Percentiles rank a stretch among this genome's conserved stretches.
Conservation (phyloP, 92 coral and sea anemone genomes). For the Chrysogorgia sp. region DNA sequence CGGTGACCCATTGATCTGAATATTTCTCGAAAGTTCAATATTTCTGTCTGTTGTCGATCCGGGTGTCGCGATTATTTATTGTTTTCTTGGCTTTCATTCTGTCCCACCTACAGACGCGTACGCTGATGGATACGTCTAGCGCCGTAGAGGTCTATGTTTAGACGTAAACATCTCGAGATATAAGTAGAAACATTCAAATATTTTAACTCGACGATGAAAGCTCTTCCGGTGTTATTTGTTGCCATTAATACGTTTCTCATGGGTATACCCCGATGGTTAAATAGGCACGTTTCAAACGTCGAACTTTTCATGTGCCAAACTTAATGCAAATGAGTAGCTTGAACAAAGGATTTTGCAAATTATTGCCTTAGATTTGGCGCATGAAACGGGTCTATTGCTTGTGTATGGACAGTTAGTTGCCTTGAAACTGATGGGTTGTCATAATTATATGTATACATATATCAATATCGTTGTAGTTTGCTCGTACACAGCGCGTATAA, state of each 20-base stretch:
- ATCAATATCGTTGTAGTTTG: too few relatives aligned
- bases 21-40: slow-evolving; percentile 27
- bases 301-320: too few relatives aligned
- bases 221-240: slow-evolving; percentile 13
- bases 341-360: too few relatives aligned
- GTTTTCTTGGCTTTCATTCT: not conserved
- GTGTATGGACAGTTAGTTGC: too few relatives aligned
- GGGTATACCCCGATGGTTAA: not conserved
- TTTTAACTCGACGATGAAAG: slow-evolving; percentile 36
- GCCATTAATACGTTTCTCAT: slow-evolving; percentile 20
- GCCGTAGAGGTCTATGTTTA: too few relatives aligned
- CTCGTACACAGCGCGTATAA: too few relatives aligned
- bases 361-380: too few relatives aligned
- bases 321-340: too few relatives aligned
- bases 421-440: too few relatives aligned
- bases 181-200: slow-evolving; percentile 10
- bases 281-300: not conserved
- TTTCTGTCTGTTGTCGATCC: slow-evolving; percentile 8
- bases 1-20: slow-evolving; percentile 20
- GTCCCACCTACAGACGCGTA: not conserved
- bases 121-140: slow-evolving; percentile 31
- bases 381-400: too few relatives aligned
- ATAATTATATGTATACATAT: too few relatives aligned
- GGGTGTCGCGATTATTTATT: slow-evolving; percentile 10
- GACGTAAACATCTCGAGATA: slow-evolving; percentile 33